These are phyloP conservation scores for Ptilonorhynchus violaceus DNA, from an alignment of 2,113 vertebrate genomes.

Conservation along the genomic window DNA sequence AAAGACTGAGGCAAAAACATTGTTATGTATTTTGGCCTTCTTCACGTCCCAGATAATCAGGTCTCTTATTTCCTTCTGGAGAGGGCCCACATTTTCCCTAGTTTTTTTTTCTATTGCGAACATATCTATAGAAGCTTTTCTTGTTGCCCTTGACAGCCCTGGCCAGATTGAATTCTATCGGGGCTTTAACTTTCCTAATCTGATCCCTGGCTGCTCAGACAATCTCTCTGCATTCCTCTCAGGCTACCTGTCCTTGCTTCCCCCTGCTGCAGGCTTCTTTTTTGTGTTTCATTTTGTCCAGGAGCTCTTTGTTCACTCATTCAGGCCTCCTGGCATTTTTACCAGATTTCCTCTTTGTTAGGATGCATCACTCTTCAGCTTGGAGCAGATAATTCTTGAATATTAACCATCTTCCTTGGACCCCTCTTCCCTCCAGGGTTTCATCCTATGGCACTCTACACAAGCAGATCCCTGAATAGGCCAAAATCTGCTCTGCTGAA, in stretches of 20 bases:
- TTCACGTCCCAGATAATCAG: background rate
- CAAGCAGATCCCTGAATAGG: background rate
- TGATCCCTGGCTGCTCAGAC: background rate
- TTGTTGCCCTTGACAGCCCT: background rate
- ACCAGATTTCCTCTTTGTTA: background rate
- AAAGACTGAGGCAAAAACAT: background rate
- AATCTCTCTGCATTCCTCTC: background rate
- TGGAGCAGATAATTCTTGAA: background rate
- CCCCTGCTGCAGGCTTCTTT: background rate
- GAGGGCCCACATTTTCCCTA: background rate
- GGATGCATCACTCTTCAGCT: background rate
- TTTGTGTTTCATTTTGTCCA: background rate
- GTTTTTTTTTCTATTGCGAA: accelerated
- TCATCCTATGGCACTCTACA: background rate
- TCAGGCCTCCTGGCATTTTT: background rate
- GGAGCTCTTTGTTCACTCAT: background rate
- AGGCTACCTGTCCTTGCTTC: background rate
- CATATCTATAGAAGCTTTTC: background rate
- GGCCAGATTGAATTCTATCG: background rate
- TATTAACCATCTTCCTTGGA: background rate
- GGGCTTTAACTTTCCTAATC: background rate
- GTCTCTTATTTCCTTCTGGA: background rate
- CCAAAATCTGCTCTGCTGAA: background rate
- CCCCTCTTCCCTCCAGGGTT: background rate
- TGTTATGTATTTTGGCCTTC: background rate